Percentiles rank a stretch among this genome's conserved stretches.
Conservation (phyloP, 2,888 invertebrate genomes). For the Crossocerus cetratus region DNA sequence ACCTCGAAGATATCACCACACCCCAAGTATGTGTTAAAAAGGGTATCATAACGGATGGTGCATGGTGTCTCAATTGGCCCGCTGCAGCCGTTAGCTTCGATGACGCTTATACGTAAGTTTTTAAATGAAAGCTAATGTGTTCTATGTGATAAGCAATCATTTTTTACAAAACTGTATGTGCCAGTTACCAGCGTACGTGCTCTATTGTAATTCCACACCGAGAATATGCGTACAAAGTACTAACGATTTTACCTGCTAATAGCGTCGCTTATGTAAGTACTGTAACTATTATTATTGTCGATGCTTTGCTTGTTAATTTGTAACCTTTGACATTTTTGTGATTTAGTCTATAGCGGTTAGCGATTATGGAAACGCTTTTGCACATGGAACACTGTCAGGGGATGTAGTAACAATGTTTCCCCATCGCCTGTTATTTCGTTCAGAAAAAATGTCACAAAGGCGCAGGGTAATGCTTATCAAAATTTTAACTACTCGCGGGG, state of each 20-base stretch:
- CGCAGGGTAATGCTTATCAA: slow-evolving; percentile 67
- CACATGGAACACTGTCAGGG: slow-evolving; percentile 78
- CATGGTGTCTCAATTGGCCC: slow-evolving; percentile 79
- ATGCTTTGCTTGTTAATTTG: not conserved
- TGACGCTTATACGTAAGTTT: slow-evolving; percentile 74
- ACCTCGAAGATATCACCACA: slow-evolving; percentile 78
- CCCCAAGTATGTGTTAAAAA: slow-evolving; percentile 75
- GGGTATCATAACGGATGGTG: slow-evolving; percentile 77
- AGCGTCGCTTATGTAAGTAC: slow-evolving; percentile 73
- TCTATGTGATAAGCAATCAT: not conserved
- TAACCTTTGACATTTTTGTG: not conserved
- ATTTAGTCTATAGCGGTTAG: slow-evolving; percentile 73
- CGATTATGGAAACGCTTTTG: slow-evolving; percentile 79
- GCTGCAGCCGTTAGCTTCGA: slow-evolving; percentile 75
- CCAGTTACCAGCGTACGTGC: slow-evolving; percentile 70
- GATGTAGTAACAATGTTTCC: slow-evolving; percentile 78
- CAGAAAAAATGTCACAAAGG: slow-evolving; percentile 68
- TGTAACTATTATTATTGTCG: not conserved
- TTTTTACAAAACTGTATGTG: slow-evolving; percentile 32
- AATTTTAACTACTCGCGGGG: not conserved
- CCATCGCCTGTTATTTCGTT: slow-evolving; percentile 72
- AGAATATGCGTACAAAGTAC: slow-evolving; percentile 71
- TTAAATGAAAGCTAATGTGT: slow-evolving; percentile 10
- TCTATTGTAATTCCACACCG: slow-evolving; percentile 72
- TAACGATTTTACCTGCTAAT: slow-evolving; percentile 74